A percentile compares a stretch with the other conserved stretches of the same genome.
Conservation (phyloP, 2,797 vertebrate species). For the Lepidocolaptes lacrymiger region DNA sequence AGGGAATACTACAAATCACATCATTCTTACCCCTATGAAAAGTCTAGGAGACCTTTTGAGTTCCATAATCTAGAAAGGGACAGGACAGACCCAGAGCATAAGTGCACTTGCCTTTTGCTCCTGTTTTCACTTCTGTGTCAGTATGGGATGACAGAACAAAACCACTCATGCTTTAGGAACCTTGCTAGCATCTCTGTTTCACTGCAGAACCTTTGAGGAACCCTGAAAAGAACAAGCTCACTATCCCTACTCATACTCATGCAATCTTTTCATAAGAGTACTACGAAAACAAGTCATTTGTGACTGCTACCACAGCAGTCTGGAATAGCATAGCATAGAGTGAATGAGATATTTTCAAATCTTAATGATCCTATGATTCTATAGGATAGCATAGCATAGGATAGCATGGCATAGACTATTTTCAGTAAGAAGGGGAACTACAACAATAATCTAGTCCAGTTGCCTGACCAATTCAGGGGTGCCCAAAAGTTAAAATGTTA, state of each 20-base stretch:
- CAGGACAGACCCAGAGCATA: rapidly evolving
- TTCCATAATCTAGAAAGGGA: background rate
- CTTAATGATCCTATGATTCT: background rate
- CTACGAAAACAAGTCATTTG: background rate
- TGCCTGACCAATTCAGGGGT: background rate
- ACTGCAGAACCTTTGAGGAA: background rate
- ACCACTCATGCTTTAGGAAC: background rate
- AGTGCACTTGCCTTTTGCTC: background rate
- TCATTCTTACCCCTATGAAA: background rate
- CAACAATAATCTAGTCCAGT: background rate
- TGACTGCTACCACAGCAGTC: background rate
- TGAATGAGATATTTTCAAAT: background rate
- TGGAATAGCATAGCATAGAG: background rate
- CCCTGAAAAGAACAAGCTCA: background rate
- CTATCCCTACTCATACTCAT: background rate
- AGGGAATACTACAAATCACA: background rate
- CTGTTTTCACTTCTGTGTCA: background rate
- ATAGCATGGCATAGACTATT: background rate
- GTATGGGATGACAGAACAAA: background rate
- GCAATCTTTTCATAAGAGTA: background rate
- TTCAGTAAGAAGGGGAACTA: background rate
- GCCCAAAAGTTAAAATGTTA: background rate
- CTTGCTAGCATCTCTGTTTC: background rate
- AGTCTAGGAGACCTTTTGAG: background rate
- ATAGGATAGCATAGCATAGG: background rate